A percentile compares a stretch with the other conserved stretches of the same genome.
These are phyloP conservation scores for Mareca strepera DNA, from an alignment of 2,797 vertebrate genomes.

Conservation along the genomic window DNA sequence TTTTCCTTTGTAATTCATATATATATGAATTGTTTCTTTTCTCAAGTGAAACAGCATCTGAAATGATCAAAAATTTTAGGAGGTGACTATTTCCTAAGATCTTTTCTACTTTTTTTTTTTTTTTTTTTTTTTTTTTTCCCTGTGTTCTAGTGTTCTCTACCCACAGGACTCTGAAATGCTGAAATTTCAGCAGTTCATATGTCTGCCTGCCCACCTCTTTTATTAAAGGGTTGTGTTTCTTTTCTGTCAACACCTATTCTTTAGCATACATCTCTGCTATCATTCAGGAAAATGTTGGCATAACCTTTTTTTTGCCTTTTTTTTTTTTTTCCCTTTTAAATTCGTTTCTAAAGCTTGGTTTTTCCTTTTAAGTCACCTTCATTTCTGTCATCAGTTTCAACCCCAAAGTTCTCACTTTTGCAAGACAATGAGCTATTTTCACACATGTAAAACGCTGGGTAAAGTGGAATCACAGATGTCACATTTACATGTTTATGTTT, in stretches of 20 bases:
- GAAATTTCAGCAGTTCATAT: slow-evolving; percentile 57
- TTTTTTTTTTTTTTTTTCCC: slow-evolving; percentile 50
- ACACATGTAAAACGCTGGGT: slow-evolving; percentile 1
- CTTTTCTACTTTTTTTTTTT: slow-evolving; percentile 24
- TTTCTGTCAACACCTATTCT: slow-evolving; percentile 71
- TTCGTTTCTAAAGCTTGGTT: slow-evolving; percentile 16
- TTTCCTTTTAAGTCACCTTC: slow-evolving; percentile 43
- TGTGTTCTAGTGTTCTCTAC: background rate
- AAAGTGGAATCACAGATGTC: slow-evolving; percentile 27
- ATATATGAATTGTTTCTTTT: background rate
- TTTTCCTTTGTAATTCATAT: slow-evolving; percentile 4
- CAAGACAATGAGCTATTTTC: slow-evolving; percentile 57
- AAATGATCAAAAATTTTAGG: slow-evolving; percentile 18
- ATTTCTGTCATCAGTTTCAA: slow-evolving; percentile 55
- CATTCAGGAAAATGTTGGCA: slow-evolving; percentile 66
- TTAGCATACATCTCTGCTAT: slow-evolving; percentile 65
- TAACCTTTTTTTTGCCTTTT: background rate
- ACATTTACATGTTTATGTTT: slow-evolving; percentile 53
- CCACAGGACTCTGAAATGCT: background rate
- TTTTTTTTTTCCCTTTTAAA: background rate
- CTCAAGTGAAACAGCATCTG: background rate
- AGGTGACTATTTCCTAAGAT: slow-evolving; percentile 16
- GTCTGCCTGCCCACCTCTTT: slow-evolving; percentile 64
- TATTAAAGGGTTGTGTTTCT: slow-evolving; percentile 65
- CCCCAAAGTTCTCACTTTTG: slow-evolving; percentile 12